These are phyloP conservation scores for Dufourea novaeangliae DNA, from an alignment of 1,140 invertebrate species.

Conservation along the genomic window DNA sequence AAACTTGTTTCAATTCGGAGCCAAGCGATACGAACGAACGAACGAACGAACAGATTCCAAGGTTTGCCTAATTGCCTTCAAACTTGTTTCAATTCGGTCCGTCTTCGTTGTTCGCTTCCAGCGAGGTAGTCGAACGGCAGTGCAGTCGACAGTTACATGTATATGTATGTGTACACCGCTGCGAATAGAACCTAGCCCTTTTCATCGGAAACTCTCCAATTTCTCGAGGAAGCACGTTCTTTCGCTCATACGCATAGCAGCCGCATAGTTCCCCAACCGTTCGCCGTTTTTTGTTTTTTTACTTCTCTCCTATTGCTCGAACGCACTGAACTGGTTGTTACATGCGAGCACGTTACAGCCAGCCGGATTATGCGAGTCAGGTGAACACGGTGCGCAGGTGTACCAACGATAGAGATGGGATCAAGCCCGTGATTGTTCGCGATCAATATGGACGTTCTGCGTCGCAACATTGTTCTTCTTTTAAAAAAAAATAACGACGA, in stretches of 20 bases:
- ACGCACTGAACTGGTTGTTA: conserved; percentile 1
- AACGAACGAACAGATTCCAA: too few species aligned
- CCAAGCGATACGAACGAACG: too few species aligned
- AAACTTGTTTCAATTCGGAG: conserved; percentile 1
- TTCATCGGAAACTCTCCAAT: neutral
- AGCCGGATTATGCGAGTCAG: conserved; percentile 39
- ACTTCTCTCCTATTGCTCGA: conserved; percentile 3
- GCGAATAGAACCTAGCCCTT: too few species aligned
- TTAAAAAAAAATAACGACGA: too few species aligned
- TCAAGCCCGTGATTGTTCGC: conserved; percentile 31
- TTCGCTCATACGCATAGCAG: too few species aligned
- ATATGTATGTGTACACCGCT: too few species aligned
- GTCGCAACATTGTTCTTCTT: too few species aligned
- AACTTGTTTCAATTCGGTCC: conserved; percentile 4
- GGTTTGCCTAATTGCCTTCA: neutral
- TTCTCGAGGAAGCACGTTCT: too few species aligned
- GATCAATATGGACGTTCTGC: neutral
- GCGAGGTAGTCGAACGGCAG: too few species aligned
- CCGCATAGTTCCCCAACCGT: too few species aligned
- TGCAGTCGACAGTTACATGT: too few species aligned
- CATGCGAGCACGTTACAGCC: conserved; percentile 26
- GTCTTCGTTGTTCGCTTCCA: neutral
- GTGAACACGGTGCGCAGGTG: conserved; percentile 41
- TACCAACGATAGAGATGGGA: conserved; percentile 36
- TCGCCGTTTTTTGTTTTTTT: too few species aligned